Evolutionary conservation across 2,113 vertebrate genomes (phyloP), one percentile per base, ranked within the genome.

Genomic region (Xerus inauris): DNA sequence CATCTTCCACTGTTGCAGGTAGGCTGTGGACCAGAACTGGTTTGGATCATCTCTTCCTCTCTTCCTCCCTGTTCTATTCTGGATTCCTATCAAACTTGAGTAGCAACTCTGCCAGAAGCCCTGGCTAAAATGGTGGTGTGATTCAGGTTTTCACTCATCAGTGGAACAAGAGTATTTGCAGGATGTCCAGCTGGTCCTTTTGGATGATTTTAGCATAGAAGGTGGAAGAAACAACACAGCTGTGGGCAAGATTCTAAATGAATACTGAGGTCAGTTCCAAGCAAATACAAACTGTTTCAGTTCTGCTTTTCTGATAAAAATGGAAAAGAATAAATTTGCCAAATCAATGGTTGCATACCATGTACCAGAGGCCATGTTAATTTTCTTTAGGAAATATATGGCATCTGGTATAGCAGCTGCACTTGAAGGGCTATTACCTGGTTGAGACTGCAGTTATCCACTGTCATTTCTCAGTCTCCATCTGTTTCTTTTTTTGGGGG

Each of bases 361-460:
- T 84, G 57, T 67, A 49, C 54, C 42, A 90, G 80, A 84, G 91
- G 57, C 67, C 69, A 45, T 69, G 64, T 16, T 87, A 83, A 87
- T 95, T 95, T 96, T 69, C 87, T 87, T 32, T 22, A 57, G 71
- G 22, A 62, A 96, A 82, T 95, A 42, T 28, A n/a, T 94, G 42
- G 83, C 88, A 80, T 94, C 65, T 90, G 88, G 88, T 80, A 86
- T 45, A 90, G n/a, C 80, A 80, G 91, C 62, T 92, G 86, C 42
- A n/a, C 26, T 64, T 75, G 20, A 16, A 62, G 59, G n/a, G 35
- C 73, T 72, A 81, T 87, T 64, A 84, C 89, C 76, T 94, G 54
- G 45, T 67, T 76, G 49, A 82, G 47, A 79, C 64, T 94, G 40
- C 10, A 67, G 47, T 82, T 64, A 57, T 47, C 47, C 8, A 65